Evolutionary conservation across 2,888 invertebrate species (phyloP).

Genomic region (Cepaea hortensis): DNA sequence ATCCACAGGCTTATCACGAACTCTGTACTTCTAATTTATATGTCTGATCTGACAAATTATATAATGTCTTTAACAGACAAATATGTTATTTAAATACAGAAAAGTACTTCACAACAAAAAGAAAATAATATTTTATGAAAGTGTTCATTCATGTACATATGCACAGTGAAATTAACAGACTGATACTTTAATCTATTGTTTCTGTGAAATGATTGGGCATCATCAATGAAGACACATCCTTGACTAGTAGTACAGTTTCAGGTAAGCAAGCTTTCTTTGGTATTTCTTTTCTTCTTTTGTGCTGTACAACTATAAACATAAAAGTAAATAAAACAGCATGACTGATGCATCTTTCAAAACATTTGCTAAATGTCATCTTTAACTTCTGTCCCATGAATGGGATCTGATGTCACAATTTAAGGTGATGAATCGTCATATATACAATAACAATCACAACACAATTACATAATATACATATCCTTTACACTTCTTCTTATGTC

Average conservation of each 20-base stretch:
- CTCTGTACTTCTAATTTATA: too few relatives aligned
- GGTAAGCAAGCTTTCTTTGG: constrained; percentile 74
- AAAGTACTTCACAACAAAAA: not conserved
- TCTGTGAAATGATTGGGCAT: not conserved
- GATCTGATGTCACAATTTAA: not conserved
- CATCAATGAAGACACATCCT: not conserved
- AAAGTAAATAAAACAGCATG: constrained; percentile 14
- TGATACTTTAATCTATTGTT: not conserved
- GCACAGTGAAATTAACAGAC: not conserved
- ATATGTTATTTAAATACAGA: not conserved
- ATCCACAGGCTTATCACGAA: too few relatives aligned
- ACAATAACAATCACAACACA: not conserved
- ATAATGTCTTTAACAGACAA: not conserved
- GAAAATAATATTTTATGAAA: not conserved
- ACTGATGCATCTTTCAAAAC: not conserved
- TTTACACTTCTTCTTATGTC: too few relatives aligned
- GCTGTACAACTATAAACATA: constrained; percentile 71
- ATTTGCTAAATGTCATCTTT: not conserved
- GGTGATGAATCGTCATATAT: not conserved
- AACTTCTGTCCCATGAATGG: not conserved
- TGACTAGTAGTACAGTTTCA: constrained; percentile 71
- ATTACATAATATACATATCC: not conserved
- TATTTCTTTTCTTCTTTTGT: constrained; percentile 76
- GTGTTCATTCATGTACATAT: not conserved
- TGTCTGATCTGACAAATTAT: not conserved